Conservation (phyloP, 2,113 vertebrate species). For the Phoxinus phoxinus region DNA sequence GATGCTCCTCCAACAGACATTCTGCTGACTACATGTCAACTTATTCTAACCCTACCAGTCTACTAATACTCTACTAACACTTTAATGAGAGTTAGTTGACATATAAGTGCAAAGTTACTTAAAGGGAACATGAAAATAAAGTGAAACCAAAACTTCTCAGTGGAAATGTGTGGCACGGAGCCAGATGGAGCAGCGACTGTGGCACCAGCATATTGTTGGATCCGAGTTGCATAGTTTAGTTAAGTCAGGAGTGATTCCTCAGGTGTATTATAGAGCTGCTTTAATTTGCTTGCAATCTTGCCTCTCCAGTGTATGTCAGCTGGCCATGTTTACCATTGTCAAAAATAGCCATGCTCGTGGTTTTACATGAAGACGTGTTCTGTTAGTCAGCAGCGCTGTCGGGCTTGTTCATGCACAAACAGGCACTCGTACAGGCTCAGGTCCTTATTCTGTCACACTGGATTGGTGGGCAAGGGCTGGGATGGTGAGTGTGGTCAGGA, state of each 20-base stretch:
- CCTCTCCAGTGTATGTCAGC: constrained; percentile 66
- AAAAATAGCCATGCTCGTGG: constrained; percentile 69
- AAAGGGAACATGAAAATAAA: too few species aligned
- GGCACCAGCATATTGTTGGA: neutral
- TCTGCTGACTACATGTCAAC: too few species aligned
- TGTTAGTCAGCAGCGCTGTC: constrained; percentile 74
- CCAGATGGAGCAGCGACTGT: neutral
- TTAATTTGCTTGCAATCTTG: constrained; percentile 54
- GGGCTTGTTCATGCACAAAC: constrained; percentile 72
- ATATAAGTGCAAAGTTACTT: too few species aligned
- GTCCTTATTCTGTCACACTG: constrained; percentile 77
- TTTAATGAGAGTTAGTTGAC: too few species aligned
- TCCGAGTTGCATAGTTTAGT: constrained; percentile 52
- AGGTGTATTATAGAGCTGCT: constrained; percentile 54
- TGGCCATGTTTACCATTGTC: constrained; percentile 57
- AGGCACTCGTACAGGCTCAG: constrained; percentile 66
- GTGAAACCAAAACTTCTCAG: neutral
- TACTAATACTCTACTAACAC: too few species aligned
- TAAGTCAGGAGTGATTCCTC: constrained; percentile 50
- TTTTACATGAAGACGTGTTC: constrained; percentile 62
- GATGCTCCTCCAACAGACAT: too few species aligned
- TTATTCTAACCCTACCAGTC: too few species aligned
- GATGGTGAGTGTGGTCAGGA: constrained; percentile 63
- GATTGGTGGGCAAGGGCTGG: constrained; percentile 65
- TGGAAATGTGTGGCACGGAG: neutral